Conservation (phyloP, 2,888 invertebrate genomes). For the Tetramorium bicarinatum region DNA sequence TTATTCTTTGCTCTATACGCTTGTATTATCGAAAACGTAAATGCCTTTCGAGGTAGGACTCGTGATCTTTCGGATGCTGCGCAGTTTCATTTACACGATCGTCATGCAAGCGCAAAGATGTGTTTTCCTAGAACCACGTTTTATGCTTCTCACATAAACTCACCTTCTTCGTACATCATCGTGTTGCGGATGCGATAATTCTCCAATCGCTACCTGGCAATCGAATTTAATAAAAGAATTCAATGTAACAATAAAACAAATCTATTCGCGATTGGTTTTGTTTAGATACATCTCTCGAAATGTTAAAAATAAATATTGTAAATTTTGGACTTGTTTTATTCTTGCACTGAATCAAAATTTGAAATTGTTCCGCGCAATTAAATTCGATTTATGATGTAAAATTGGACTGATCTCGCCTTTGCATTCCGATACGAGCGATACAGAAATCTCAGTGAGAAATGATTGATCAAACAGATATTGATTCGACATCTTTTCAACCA, state of each 20-base stretch:
- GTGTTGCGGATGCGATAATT: background rate
- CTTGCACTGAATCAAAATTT: background rate
- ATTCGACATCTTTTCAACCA: too few relatives aligned
- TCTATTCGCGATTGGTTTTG: background rate
- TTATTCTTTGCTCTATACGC: slow-evolving; percentile 32
- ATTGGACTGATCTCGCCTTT: background rate
- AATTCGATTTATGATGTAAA: background rate
- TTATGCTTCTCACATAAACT: background rate
- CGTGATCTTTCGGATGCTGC: background rate
- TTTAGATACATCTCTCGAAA: background rate
- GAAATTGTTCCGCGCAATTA: background rate
- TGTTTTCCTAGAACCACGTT: background rate
- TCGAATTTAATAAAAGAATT: slow-evolving; percentile 14
- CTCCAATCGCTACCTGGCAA: background rate
- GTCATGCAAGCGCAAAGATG: background rate
- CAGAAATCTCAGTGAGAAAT: too few relatives aligned
- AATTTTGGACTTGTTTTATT: background rate
- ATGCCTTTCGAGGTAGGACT: slow-evolving; percentile 33
- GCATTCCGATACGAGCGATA: slow-evolving; percentile 2
- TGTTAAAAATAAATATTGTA: background rate
- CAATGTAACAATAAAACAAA: background rate
- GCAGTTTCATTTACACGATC: slow-evolving; percentile 2
- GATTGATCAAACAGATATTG: too few relatives aligned
- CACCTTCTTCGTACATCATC: background rate
- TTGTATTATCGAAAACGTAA: slow-evolving; percentile 43